phyloP scores from a whole-genome alignment of 2,888 invertebrate species.

The Idaea straminata region DNA sequence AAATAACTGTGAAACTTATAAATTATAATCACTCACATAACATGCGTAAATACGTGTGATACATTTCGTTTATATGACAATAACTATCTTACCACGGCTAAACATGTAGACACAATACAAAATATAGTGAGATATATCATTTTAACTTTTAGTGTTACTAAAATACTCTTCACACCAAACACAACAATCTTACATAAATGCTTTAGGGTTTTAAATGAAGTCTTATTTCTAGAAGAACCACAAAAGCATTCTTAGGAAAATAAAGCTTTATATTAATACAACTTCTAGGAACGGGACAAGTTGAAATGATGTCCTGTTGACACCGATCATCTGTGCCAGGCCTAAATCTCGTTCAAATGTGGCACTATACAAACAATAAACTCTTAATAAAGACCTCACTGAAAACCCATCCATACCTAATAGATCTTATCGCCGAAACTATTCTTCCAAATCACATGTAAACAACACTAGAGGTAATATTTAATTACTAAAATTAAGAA shows the following conservation, averaged over 20 bases:
- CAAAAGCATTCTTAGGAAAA: no score
- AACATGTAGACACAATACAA: background rate
- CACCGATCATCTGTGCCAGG: no score
- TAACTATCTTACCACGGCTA: background rate
- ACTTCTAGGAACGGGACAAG: no score
- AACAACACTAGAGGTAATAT: background rate
- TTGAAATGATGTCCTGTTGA: no score
- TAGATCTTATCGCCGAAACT: background rate
- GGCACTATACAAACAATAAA: no score
- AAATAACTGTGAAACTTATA: background rate
- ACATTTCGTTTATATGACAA: background rate
- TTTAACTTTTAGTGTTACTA: background rate
- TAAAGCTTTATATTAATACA: no score
- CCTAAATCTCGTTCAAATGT: no score
- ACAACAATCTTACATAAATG: background rate
- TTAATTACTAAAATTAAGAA: no score
- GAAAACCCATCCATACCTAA: background rate
- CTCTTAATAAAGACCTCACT: background rate
- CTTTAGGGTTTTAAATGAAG: background rate
- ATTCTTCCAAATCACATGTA: background rate
- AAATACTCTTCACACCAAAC: background rate
- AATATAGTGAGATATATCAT: background rate
- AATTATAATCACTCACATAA: background rate
- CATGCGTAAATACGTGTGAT: background rate
- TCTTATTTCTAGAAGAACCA: background rate